Percentiles rank a stretch among this genome's conserved stretches.
Conservation (phyloP, 1,140 invertebrate species). For the Drosophila rhopaloa region DNA sequence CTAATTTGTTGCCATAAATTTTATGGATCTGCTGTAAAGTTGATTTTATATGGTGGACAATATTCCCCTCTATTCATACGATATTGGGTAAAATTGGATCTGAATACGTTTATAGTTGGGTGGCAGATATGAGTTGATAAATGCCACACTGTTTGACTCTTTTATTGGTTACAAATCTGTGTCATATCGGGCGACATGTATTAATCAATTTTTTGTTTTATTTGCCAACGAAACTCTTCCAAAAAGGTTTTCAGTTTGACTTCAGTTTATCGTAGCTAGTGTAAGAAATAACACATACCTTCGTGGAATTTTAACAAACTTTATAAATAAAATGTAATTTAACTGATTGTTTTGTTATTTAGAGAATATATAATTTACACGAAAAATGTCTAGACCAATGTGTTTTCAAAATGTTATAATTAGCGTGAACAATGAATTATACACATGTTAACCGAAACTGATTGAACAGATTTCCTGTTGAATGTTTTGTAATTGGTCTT, state of each 20-base stretch:
- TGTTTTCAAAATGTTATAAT: background rate
- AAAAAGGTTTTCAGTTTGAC: background rate
- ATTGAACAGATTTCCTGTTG: background rate
- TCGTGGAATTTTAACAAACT: background rate
- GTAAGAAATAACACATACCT: background rate
- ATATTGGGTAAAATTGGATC: conserved; percentile 10
- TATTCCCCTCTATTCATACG: conserved; percentile 13
- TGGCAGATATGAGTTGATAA: conserved; percentile 1
- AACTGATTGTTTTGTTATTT: background rate
- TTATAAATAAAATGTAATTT: too few relatives aligned
- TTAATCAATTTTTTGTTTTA: conserved; percentile 9
- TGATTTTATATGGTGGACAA: conserved; percentile 18
- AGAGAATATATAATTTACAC: background rate
- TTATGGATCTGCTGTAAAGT: conserved; percentile 60
- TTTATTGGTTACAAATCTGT: conserved; percentile 25
- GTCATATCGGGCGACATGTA: background rate
- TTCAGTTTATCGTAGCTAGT: conserved; percentile 5
- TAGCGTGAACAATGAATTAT: background rate
- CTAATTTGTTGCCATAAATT: conserved; percentile 68
- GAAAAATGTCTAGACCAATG: background rate
- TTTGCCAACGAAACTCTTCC: background rate
- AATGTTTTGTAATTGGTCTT: background rate
- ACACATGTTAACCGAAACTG: background rate
- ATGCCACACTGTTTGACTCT: conserved; percentile 10
- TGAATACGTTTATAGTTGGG: background rate